Base-by-base conservation (phyloP, 2,888 invertebrate species). In the Drosophila macrospina region DNA sequence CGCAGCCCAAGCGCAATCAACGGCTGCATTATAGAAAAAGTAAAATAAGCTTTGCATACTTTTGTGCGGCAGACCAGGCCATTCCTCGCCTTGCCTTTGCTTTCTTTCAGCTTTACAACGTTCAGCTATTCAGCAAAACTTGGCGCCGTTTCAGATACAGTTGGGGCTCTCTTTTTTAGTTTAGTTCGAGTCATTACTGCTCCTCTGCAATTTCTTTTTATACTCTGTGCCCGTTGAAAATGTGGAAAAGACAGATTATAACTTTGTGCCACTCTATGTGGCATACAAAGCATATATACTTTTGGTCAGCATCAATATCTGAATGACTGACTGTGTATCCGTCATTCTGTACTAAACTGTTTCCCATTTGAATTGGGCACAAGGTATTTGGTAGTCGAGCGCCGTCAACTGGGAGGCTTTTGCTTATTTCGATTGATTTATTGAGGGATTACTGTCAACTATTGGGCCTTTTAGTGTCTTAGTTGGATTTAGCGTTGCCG, bases 1-100 rank as follows among this genome's bases (percentile, higher is more conserved):
- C 52, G 62, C 63, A 62, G 60, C 56, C 62, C 52, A 47, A 54
- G 65, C 65, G 66, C 80, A 76, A 86, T 86, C 80, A 80, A 60
- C 67, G 50, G 42, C 13, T 69, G 87, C 81, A 77, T 84, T 68
- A 74, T 80, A 73, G n/a, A 20, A 76, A 69, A 71, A 55, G 42
- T 32, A 51, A 44, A 74, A 69, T 65, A 74, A 69, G 55, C 56
- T 69, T 80, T 62, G 70, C 74, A 76, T 80, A 81, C 68, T 74
- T 84, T 51, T 63, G 42, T 42, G 68, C 51, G 20, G 20, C 20
- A 20, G 20, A 20, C 20, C 20, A 20, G 20, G 20, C 20, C 20
- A 3, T 28, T 42, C 7, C 30, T 32, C 10, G 8, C 8, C 8
- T 10, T 57, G 3, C 44, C 24, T 34, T 15, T 8, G 1, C 24